These are phyloP conservation scores for Nomada lathburiana DNA, from an alignment of 2,888 invertebrate genomes.

Conservation along the genomic window DNA sequence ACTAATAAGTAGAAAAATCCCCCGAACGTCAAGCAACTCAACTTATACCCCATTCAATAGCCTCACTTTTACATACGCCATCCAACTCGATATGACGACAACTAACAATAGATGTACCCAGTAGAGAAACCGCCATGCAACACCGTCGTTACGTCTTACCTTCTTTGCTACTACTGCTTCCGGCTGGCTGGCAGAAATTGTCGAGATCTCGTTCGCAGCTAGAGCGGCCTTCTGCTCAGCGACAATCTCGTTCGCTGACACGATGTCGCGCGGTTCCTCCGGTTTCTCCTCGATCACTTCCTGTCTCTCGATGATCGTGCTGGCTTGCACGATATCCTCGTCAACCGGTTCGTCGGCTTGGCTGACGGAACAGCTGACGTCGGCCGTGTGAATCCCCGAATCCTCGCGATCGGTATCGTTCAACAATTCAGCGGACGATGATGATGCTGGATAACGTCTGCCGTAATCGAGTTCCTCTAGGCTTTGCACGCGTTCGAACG, in stretches of 20 bases:
- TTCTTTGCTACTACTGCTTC: constrained; percentile 77
- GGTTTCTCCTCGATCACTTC: constrained; percentile 72
- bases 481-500: constrained; percentile 88
- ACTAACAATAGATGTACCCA: constrained; percentile 11
- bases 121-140: constrained; percentile 41
- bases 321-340: constrained; percentile 76
- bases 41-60: constrained; percentile 23
- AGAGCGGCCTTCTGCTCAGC: constrained; percentile 26
- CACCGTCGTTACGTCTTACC: constrained; percentile 71
- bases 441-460: constrained; percentile 85
- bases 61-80: constrained; percentile 25
- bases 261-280: constrained; percentile 62
- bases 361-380: constrained; percentile 90
- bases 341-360: constrained; percentile 91
- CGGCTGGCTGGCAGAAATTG: constrained; percentile 66
- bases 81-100: constrained; percentile 28
- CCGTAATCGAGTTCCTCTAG: constrained; percentile 87
- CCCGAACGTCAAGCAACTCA: constrained; percentile 24
- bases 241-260: constrained; percentile 42
- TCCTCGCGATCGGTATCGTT: constrained; percentile 91
- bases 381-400: constrained; percentile 92
- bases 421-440: constrained; percentile 88
- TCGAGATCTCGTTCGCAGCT: constrained; percentile 48
- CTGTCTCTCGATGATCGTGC: constrained; percentile 70
- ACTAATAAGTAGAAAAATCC: background rate